Evolutionary conservation across 2,113 vertebrate genomes (phyloP).

Genomic region (Proteles cristata): DNA sequence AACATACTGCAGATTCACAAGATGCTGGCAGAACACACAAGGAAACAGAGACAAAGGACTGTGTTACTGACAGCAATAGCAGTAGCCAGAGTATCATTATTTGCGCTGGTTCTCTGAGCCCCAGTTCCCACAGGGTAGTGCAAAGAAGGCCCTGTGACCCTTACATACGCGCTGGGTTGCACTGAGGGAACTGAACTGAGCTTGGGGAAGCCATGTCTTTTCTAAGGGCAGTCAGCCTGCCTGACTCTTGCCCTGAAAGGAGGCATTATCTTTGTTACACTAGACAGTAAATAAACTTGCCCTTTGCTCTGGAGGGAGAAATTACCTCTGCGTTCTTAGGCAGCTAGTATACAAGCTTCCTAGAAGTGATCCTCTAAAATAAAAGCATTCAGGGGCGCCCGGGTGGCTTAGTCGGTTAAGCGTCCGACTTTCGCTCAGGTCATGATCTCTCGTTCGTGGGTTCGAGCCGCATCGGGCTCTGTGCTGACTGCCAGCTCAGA

Average conservation of each 20-base stretch:
- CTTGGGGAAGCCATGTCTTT: background rate
- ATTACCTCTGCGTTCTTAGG: background rate
- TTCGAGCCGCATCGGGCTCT: too few species aligned
- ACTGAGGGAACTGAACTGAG: background rate
- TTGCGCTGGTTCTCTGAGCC: background rate
- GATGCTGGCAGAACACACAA: background rate
- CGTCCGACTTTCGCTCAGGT: too few species aligned
- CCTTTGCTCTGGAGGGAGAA: slow-evolving; percentile 23
- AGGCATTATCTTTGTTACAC: background rate
- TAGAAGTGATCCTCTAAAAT: background rate
- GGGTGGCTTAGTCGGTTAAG: too few species aligned
- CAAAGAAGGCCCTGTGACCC: background rate
- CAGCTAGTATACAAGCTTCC: background rate
- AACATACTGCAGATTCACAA: background rate
- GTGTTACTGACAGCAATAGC: too few species aligned
- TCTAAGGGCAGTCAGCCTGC: background rate
- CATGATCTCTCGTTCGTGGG: too few species aligned
- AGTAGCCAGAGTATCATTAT: background rate
- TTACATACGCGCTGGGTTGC: background rate
- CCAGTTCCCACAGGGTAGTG: background rate
- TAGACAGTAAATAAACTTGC: slow-evolving; percentile 13
- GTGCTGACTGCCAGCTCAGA: too few species aligned
- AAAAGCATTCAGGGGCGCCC: background rate
- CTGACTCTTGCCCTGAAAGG: background rate
- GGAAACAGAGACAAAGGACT: background rate